phyloP scores from a whole-genome alignment of 2,888 invertebrate species.

The Phlogophora meticulosa region DNA sequence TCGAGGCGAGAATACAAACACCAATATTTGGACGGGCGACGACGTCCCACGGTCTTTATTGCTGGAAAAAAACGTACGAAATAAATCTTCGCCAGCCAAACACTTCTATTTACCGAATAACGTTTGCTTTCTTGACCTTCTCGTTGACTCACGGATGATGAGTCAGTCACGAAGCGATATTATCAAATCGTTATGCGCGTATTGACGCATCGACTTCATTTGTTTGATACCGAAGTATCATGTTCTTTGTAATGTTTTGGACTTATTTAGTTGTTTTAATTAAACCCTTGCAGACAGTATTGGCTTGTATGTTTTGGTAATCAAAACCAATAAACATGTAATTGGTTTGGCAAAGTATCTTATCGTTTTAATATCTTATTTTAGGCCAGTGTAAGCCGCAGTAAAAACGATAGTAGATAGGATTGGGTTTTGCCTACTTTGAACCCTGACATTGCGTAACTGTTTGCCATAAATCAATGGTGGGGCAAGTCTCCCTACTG shows the following conservation, averaged over 20 bases:
- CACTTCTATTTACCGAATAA: slow-evolving; percentile 67
- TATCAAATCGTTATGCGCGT: slow-evolving; percentile 54
- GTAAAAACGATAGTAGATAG: slow-evolving; percentile 19
- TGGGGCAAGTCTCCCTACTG: slow-evolving; percentile 33
- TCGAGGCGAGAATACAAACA: slow-evolving; percentile 55
- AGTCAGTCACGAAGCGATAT: slow-evolving; percentile 66
- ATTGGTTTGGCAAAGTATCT: slow-evolving; percentile 1
- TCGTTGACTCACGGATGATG: slow-evolving; percentile 70
- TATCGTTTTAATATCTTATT: slow-evolving; percentile 19
- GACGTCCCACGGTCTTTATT: slow-evolving; percentile 49
- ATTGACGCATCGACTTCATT: slow-evolving; percentile 52
- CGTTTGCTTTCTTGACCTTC: slow-evolving; percentile 74
- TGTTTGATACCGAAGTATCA: slow-evolving; percentile 50
- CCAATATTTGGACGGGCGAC: slow-evolving; percentile 45
- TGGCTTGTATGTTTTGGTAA: neutral
- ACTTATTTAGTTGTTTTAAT: slow-evolving; percentile 29
- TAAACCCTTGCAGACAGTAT: slow-evolving; percentile 20
- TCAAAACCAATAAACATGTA: neutral
- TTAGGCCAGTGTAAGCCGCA: slow-evolving; percentile 1
- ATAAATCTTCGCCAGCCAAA: slow-evolving; percentile 64
- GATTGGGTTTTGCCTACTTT: slow-evolving; percentile 8
- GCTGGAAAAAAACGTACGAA: slow-evolving; percentile 39
- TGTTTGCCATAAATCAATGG: slow-evolving; percentile 49
- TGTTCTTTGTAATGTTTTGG: slow-evolving; percentile 45
- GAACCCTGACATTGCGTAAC: slow-evolving; percentile 29